These are phyloP conservation scores for Xylota segnis DNA, from an alignment of 2,888 invertebrate species.

Conservation along the genomic window DNA sequence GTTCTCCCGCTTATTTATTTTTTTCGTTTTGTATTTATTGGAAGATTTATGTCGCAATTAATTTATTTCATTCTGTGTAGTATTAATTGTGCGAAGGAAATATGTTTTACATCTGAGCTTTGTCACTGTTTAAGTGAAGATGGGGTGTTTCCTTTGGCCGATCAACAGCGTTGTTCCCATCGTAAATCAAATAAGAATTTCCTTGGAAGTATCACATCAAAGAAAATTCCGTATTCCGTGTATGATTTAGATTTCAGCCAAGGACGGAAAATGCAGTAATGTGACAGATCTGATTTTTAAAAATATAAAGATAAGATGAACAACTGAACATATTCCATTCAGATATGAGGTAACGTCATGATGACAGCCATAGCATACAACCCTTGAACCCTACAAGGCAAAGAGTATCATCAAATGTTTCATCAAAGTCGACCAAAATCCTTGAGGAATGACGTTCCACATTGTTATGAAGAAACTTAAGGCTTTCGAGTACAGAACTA, in stretches of 20 bases:
- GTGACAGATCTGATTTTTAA: no score
- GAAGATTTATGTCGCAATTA: conserved; percentile 75
- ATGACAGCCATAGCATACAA: no score
- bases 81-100: conserved; percentile 64
- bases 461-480: no score
- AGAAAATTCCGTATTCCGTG: neutral
- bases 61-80: conserved; percentile 66
- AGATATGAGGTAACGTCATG: no score
- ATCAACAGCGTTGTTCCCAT: conserved; percentile 29
- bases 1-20: conserved; percentile 7
- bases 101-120: conserved; percentile 59
- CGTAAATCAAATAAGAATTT: conserved; percentile 41
- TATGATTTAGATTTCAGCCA: neutral
- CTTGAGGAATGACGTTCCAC: no score
- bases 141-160: conserved; percentile 8
- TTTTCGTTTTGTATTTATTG: conserved; percentile 46
- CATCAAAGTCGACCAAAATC: no score
- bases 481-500: no score
- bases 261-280: no score
- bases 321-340: no score
- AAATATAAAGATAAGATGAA: no score
- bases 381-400: no score
- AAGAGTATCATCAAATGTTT: no score
- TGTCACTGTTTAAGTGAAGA: conserved; percentile 10
- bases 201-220: conserved; percentile 19